Base-by-base conservation (phyloP, 2,888 invertebrate species). In the Augochlorella aurata region DNA sequence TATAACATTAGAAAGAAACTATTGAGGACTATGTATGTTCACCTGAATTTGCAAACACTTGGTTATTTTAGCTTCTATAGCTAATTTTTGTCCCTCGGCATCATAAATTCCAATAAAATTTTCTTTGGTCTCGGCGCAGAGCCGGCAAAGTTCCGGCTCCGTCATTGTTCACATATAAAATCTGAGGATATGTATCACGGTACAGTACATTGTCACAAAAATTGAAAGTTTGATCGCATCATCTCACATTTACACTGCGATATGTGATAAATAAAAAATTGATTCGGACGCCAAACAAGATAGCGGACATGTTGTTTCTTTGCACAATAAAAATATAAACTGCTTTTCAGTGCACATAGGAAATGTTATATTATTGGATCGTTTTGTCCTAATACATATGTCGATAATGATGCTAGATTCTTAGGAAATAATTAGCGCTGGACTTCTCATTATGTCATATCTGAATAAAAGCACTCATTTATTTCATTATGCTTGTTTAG, bases 1-100 rank as follows among this genome's bases (percentile, higher is more conserved):
- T 29, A 65, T 29, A 45, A 16, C 18, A 29, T 44, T 58, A 68
- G 38, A 72, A 44, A 9, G 44, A 61, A 76, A 29, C 71, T 45
- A 21, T 50, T 18, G 10, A 1, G 54, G 45, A 12, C 66, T n/a
- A 3, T 9, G 12, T 21, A 21, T 49, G 61, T 74, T 88, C 87
- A 93, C 94, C 93, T 94, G 93, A 83, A 94, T 93, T 81, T 93
- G 93, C 82, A 94, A 91, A 86, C 93, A 94, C 86, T 94, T 94
- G 8, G 89, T 90, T 77, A 94, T 94, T 90, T 94, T 94, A 9
- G 88, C 85, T 83, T 94, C 93, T 77, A 94, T 92, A 8, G 88
- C 91, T 52, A 94, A 90, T 79, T 92, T 94, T 74, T 91, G 91
- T 52, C 94, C 94, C 84, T 94, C 94, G 18, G 93, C 90, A 78